Conservation (phyloP, 2,797 vertebrate species). For the Bradypodion pumilum region DNA sequence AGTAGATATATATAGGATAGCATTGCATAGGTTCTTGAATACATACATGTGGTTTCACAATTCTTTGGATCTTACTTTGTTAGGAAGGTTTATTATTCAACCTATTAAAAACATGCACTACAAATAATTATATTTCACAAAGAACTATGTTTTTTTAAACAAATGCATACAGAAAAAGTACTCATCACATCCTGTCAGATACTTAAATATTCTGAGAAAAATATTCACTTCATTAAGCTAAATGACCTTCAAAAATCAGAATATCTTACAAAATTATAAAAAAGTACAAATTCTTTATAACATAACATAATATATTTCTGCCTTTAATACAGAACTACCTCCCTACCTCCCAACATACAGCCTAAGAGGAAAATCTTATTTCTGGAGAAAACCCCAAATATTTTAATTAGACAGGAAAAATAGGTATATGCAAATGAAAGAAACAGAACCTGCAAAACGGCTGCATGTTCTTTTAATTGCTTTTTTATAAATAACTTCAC, state of each 20-base stretch:
- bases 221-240: constrained; percentile 18
- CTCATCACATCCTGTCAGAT: constrained; percentile 15
- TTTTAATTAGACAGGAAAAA: constrained; percentile 6
- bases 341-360: neutral
- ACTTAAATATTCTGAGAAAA: neutral
- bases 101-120: constrained; percentile 2
- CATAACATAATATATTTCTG: neutral
- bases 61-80: neutral
- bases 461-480: neutral
- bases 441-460: neutral
- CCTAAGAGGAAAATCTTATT: neutral
- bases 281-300: neutral
- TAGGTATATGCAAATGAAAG: neutral
- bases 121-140: neutral
- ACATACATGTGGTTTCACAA: neutral
- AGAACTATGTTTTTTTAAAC: neutral
- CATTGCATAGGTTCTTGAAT: too few relatives aligned
- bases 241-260: constrained; percentile 23
- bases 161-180: neutral
- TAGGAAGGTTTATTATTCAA: neutral
- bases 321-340: neutral
- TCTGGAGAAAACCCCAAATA: constrained; percentile 33
- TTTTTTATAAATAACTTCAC: neutral
- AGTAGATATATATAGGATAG: neutral
- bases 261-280: constrained; percentile 11